A percentile compares a stretch with the other conserved stretches of the same genome.
These are phyloP conservation scores for Cactoblastis cactorum DNA, from an alignment of 2,888 invertebrate species.

Conservation along the genomic window DNA sequence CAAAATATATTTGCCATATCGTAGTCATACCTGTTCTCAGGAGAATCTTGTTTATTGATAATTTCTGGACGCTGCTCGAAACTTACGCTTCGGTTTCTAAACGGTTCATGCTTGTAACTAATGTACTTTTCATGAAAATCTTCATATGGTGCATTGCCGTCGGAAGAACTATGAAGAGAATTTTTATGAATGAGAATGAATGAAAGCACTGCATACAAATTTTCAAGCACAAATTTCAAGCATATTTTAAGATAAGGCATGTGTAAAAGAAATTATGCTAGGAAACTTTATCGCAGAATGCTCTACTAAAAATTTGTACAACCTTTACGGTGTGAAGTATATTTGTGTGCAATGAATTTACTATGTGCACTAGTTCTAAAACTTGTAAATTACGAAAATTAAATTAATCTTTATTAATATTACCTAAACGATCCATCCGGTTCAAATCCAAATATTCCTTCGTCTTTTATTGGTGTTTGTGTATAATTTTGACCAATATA, in stretches of 20 bases:
- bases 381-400: not conserved
- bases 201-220: constrained; percentile 46
- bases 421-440: constrained; percentile 76
- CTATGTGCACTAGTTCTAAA: constrained; percentile 24
- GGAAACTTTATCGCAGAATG: constrained; percentile 9
- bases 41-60: constrained; percentile 51
- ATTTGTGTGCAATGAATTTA: constrained; percentile 29
- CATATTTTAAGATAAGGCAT: constrained; percentile 18
- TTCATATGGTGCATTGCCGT: constrained; percentile 81
- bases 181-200: constrained; percentile 59
- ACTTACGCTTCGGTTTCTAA: constrained; percentile 86
- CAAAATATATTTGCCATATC: constrained; percentile 22
- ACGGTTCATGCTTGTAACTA: constrained; percentile 84
- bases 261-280: constrained; percentile 18
- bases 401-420: constrained; percentile 15
- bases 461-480: constrained; percentile 79
- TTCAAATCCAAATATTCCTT: constrained; percentile 78
- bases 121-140: constrained; percentile 91
- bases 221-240: constrained; percentile 28
- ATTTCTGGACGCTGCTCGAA: constrained; percentile 80
- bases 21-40: constrained; percentile 61
- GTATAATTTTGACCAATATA: constrained; percentile 72
- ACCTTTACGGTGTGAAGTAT: constrained; percentile 22
- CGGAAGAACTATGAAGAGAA: constrained; percentile 78
- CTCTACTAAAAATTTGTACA: constrained; percentile 18